These are phyloP conservation scores for Pocota personata DNA, from an alignment of 2,888 invertebrate genomes.

Conservation along the genomic window DNA sequence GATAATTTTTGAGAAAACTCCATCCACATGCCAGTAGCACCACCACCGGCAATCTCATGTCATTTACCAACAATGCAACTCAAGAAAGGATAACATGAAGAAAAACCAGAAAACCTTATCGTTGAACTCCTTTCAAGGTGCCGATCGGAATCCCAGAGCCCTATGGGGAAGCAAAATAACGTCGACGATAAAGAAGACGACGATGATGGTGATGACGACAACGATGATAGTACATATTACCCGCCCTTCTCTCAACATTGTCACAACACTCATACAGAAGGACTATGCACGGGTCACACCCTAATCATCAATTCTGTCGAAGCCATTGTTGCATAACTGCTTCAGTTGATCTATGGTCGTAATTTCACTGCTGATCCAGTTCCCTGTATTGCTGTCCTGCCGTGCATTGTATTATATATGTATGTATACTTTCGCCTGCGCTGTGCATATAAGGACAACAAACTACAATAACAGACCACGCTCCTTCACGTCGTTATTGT, in stretches of 20 bases:
- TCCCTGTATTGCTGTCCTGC: neutral
- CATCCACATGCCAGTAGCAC: conserved; percentile 10
- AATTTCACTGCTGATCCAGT: conserved; percentile 60
- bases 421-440: neutral
- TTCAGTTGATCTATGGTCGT: conserved; percentile 55
- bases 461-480: conserved; percentile 51
- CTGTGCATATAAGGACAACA: conserved; percentile 51
- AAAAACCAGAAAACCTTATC: conserved; percentile 15
- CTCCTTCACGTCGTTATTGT: conserved; percentile 49
- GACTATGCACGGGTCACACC: conserved; percentile 28
- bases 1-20: neutral
- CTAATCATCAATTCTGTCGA: conserved; percentile 42
- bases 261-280: neutral
- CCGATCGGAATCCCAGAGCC: conserved; percentile 40
- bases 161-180: neutral
- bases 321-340: conserved; percentile 68
- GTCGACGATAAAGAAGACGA: neutral
- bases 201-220: conserved; percentile 15
- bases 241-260: neutral
- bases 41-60: conserved; percentile 25
- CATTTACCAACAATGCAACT: conserved; percentile 33
- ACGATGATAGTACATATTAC: conserved; percentile 37
- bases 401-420: conserved; percentile 48
- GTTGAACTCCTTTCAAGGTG: neutral
- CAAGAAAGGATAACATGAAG: conserved; percentile 43